A percentile compares a stretch with the other conserved stretches of the same genome.
Conservation (phyloP, 2,797 vertebrate species). For the Botia almorhae region DNA sequence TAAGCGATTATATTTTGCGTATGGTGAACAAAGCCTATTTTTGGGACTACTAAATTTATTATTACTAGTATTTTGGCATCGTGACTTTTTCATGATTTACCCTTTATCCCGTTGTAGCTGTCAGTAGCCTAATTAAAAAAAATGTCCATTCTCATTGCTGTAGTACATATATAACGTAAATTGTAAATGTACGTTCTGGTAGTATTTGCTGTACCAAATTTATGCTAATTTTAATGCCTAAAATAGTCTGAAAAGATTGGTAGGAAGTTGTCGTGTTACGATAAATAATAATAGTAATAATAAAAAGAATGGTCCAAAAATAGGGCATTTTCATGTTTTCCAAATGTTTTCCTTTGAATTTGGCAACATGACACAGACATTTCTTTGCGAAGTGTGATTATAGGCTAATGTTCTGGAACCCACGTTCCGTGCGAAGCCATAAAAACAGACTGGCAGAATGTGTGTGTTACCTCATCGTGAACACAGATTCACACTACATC, state of each 20-base stretch:
- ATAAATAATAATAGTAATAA: background rate
- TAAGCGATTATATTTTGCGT: background rate
- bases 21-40: background rate
- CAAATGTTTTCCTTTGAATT: background rate
- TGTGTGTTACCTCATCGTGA: slow-evolving; percentile 80
- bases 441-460: slow-evolving; percentile 74
- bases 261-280: background rate
- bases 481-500: slow-evolving; percentile 70
- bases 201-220: background rate
- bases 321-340: background rate
- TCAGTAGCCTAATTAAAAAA: slow-evolving; percentile 53
- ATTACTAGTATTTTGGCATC: background rate
- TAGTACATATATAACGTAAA: background rate
- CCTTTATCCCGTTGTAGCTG: background rate
- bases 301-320: background rate
- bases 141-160: background rate
- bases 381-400: slow-evolving; percentile 59
- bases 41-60: background rate
- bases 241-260: slow-evolving; percentile 18
- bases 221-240: slow-evolving; percentile 48
- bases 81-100: background rate
- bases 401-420: slow-evolving; percentile 60
- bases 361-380: background rate
- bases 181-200: background rate
- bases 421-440: slow-evolving; percentile 75